Evolutionary conservation across 92 coral and sea anemone species (phyloP).

Genomic region (Bergia sp.): DNA sequence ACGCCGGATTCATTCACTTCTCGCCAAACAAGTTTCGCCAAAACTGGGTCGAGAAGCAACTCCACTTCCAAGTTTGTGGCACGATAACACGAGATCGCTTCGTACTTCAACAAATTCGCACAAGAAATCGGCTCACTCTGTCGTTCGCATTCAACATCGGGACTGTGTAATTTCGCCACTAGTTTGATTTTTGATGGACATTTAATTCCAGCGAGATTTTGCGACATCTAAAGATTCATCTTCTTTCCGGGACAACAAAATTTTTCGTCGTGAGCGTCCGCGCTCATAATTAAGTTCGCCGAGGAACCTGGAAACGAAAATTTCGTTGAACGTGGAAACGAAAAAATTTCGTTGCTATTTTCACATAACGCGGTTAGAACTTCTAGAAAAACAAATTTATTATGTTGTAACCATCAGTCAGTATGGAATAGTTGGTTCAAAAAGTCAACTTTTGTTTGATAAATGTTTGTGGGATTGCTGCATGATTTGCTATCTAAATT

Average conservation of each 20-base stretch:
- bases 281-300: neutral
- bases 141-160: constrained; percentile 17
- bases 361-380: neutral
- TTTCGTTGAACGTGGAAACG: constrained; percentile 16
- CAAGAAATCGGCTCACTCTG: constrained; percentile 8
- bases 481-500: neutral
- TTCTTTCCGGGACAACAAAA: neutral
- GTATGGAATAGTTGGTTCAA: too few species aligned
- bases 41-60: constrained; percentile 60
- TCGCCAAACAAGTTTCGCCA: constrained; percentile 68
- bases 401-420: neutral
- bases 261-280: neutral
- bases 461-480: neutral
- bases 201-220: neutral
- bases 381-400: neutral
- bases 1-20: constrained; percentile 47
- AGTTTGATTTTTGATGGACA: neutral
- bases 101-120: neutral
- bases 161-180: constrained; percentile 32
- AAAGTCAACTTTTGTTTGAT: neutral
- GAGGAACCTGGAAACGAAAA: constrained; percentile 28
- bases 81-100: neutral
- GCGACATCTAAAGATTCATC: constrained; percentile 14
- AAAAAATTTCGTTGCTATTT: neutral
- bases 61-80: neutral